Conservation (phyloP, 2,797 vertebrate genomes). For the Parambassis ranga region DNA sequence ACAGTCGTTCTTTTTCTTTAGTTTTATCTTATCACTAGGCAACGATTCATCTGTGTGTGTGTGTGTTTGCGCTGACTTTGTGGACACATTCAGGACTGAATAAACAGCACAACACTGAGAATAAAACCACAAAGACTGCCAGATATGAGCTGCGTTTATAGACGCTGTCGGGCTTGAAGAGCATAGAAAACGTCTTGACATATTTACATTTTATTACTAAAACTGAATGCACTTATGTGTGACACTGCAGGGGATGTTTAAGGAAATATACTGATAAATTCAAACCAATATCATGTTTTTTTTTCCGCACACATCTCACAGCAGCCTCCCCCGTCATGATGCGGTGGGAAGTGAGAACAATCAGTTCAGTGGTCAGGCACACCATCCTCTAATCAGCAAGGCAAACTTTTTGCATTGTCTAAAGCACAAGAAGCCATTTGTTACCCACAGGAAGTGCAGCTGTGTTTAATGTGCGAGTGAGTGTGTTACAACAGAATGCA, state of each 20-base stretch:
- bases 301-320: too few relatives aligned
- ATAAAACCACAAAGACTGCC: not conserved
- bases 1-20: conserved; percentile 1
- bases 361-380: too few relatives aligned
- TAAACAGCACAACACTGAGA: conserved; percentile 4
- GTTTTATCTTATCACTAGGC: conserved; percentile 45
- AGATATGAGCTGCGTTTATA: not conserved
- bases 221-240: not conserved
- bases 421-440: too few relatives aligned
- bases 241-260: too few relatives aligned
- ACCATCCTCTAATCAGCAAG: too few relatives aligned
- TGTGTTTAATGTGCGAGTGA: too few relatives aligned
- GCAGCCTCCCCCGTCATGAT: too few relatives aligned
- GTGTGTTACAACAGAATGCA: not conserved
- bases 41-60: conserved; percentile 9
- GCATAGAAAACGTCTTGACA: not conserved
- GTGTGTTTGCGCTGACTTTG: conserved; percentile 2
- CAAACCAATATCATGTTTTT: too few relatives aligned
- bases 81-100: conserved; percentile 2
- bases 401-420: too few relatives aligned
- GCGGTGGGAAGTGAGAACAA: too few relatives aligned
- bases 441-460: too few relatives aligned
- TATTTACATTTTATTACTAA: not conserved
- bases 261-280: too few relatives aligned
- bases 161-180: not conserved